Evolutionary conservation across 2,797 vertebrate genomes (phyloP).

Genomic region (Champsocephalus gunnari): DNA sequence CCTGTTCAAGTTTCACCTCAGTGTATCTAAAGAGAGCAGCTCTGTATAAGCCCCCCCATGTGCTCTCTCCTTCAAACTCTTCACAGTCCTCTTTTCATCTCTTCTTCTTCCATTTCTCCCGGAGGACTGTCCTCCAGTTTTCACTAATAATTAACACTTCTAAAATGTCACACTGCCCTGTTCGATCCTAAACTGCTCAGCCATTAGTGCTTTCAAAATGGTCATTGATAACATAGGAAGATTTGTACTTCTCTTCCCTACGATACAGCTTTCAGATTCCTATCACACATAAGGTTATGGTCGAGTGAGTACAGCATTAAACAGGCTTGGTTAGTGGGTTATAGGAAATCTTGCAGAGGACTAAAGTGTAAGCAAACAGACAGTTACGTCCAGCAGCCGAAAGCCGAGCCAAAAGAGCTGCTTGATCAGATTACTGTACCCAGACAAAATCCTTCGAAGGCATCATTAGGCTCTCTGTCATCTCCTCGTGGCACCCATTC

Average conservation of each 20-base stretch:
- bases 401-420: conserved; percentile 59
- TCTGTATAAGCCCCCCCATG: conserved; percentile 22
- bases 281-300: not conserved
- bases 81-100: conserved; percentile 8
- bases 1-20: conserved; percentile 24
- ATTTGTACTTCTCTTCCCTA: not conserved
- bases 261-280: conserved; percentile 7
- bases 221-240: not conserved
- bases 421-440: conserved; percentile 90
- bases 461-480: conserved; percentile 82
- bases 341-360: conserved; percentile 49
- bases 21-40: conserved; percentile 24
- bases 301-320: conserved; percentile 27
- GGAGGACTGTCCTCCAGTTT: conserved; percentile 19
- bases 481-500: conserved; percentile 89
- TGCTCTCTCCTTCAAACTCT: conserved; percentile 21
- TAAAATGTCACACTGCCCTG: conserved; percentile 65
- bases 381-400: conserved; percentile 48
- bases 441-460: conserved; percentile 84
- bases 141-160: conserved; percentile 55
- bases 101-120: conserved; percentile 25
- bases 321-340: conserved; percentile 74
- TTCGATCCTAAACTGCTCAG: conserved; percentile 12
- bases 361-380: conserved; percentile 36
- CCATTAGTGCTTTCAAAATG: conserved; percentile 20